Percentiles rank a stretch among this genome's conserved stretches.
These are phyloP conservation scores for Pachycephus smyrnensis DNA, from an alignment of 2,888 invertebrate genomes.

Conservation along the genomic window DNA sequence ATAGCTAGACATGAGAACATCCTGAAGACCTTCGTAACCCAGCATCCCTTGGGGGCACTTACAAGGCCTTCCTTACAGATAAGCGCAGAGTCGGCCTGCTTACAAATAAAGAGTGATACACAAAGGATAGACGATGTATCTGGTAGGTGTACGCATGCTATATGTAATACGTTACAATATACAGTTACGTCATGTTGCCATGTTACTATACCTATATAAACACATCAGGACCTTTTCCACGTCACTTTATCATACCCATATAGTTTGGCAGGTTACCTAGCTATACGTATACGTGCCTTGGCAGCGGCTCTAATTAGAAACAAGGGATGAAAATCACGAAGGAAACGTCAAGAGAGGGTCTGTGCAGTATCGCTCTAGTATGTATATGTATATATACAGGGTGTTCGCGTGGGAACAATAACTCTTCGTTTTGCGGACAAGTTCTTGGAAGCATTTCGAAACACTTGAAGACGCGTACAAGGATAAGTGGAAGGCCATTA, in stretches of 20 bases:
- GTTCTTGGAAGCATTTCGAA: neutral
- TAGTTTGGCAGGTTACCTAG: neutral
- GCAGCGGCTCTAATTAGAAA: neutral
- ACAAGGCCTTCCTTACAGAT: slow-evolving; percentile 43
- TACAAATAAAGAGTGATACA: slow-evolving; percentile 30
- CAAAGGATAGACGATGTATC: neutral
- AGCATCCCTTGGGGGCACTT: slow-evolving; percentile 39
- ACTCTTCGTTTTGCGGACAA: neutral
- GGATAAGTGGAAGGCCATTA: neutral
- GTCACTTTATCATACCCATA: no score
- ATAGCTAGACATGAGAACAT: neutral
- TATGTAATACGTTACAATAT: neutral
- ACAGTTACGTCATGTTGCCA: neutral
- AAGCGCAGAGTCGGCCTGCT: slow-evolving; percentile 43
- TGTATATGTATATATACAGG: neutral
- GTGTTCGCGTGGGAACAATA: neutral
- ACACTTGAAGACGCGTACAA: neutral
- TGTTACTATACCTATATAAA: no score
- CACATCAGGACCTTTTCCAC: no score
- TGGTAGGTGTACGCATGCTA: neutral
- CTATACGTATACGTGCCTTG: neutral
- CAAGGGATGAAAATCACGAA: neutral
- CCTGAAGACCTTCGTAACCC: slow-evolving; percentile 4
- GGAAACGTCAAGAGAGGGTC: neutral
- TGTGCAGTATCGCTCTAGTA: neutral